These are phyloP conservation scores for Drosophila tristis DNA, from an alignment of 1,140 invertebrate genomes.

Conservation along the genomic window DNA sequence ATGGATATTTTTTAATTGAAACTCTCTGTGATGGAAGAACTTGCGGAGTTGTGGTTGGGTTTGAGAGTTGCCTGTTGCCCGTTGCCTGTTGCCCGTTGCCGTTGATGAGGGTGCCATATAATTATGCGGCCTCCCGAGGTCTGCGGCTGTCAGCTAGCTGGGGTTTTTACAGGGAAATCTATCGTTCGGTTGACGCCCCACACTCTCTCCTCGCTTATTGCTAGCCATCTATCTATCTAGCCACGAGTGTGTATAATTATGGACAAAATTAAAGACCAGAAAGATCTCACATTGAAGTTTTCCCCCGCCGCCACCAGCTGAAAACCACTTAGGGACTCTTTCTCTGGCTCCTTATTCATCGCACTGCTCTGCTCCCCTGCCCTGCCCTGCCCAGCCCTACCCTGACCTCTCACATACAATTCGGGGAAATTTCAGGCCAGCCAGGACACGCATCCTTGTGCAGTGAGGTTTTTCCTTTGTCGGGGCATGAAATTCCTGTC, in stretches of 20 bases:
- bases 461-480: slow-evolving; percentile 35
- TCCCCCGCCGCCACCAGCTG: too few relatives aligned
- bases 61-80: not conserved
- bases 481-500: slow-evolving; percentile 78
- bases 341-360: too few relatives aligned
- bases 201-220: slow-evolving; percentile 12
- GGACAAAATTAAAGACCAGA: not conserved
- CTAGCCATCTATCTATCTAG: not conserved
- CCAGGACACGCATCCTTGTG: slow-evolving; percentile 32
- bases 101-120: slow-evolving; percentile 72
- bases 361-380: not conserved
- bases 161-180: slow-evolving; percentile 73
- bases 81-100: slow-evolving; percentile 3
- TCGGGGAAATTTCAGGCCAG: slow-evolving; percentile 11
- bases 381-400: not conserved
- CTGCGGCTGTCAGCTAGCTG: slow-evolving; percentile 46
- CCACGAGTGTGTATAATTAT: slow-evolving; percentile 3
- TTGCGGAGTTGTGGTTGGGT: not conserved
- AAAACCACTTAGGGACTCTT: slow-evolving; percentile 2
- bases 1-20: slow-evolving; percentile 57
- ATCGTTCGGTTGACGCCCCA: slow-evolving; percentile 51
- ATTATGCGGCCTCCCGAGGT: slow-evolving; percentile 44
- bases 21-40: slow-evolving; percentile 15
- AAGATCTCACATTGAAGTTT: slow-evolving; percentile 1
- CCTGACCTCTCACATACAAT: slow-evolving; percentile 33